Base-by-base conservation (phyloP, 2,113 vertebrate genomes). In the Dryoscopus gambensis region DNA sequence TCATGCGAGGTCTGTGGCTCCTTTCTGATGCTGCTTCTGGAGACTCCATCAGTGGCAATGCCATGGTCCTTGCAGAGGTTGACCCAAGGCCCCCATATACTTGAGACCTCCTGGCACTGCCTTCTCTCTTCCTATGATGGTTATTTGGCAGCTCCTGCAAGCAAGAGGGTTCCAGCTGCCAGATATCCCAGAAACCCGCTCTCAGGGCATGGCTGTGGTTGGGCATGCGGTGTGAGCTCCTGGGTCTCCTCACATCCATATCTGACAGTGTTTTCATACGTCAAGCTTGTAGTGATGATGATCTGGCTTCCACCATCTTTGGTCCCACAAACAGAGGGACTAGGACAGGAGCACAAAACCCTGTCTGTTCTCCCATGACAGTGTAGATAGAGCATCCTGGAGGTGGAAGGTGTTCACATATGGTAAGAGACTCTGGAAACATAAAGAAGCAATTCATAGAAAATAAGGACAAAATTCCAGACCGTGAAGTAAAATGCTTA, bases 121-220 rank as follows among this genome's bases (percentile, higher is more conserved):
- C 23, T 84, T 55, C 42, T 90, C 15, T 39, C 49, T 76, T 13
- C 14, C 18, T 10, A n/a, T 30, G 20, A 20, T 27, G 30, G 15
- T 35, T 55, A n/a, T 30, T 13, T 46, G 46, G 9, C 7, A 60
- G 49, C 23, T 80, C 2, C 15, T 11, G 3, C 28, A 47, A 44
- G 56, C 0, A 0, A 75, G 28, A 50, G 13, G 13, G 15, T 12
- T 84, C 16, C 30, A 87, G 31, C 47, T 47, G 6, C 21, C 21
- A 27, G 10, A 1, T 9, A 21, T 60, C 68, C 47, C 56, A 79
- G 44, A 86, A 80, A 59, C 20, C 18, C 35, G 15, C 7, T 74
- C 24, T 70, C 10, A 62, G 33, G 7, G 7, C 23, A 33, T 0
- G 0, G 20, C 30, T 90, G 27, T 35, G 37, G 5, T 3, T 44